phyloP scores from a whole-genome alignment of 2,797 vertebrate species.

The Peromyscus aztecus region DNA sequence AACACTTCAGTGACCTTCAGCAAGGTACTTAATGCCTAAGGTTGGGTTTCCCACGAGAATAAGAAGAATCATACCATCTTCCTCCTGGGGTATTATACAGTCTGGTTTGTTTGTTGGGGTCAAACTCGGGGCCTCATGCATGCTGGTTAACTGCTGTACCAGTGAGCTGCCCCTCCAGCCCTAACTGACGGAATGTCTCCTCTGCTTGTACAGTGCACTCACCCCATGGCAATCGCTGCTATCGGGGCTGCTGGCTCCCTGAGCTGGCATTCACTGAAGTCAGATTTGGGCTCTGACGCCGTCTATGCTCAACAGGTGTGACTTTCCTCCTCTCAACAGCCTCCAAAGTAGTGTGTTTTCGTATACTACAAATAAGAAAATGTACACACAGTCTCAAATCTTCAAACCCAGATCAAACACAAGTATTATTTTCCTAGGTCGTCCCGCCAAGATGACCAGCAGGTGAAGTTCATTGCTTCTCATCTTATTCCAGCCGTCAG shows the following conservation, averaged over 20 bases:
- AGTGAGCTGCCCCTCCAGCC: neutral
- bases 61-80: neutral
- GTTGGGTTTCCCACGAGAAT: neutral
- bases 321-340: neutral
- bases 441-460: neutral
- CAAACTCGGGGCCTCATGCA: neutral
- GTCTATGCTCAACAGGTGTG: neutral
- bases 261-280: neutral
- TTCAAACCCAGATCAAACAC: slow-evolving; percentile 12
- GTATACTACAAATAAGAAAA: slow-evolving; percentile 37
- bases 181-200: neutral
- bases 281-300: neutral
- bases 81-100: neutral
- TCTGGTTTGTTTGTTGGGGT: neutral
- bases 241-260: no score
- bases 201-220: neutral
- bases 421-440: neutral
- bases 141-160: neutral
- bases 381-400: neutral
- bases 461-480: neutral
- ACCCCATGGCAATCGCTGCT: no score
- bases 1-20: neutral
- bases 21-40: neutral
- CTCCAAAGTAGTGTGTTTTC: neutral
- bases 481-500: neutral